Evolutionary conservation across 2,113 vertebrate species (phyloP), one percentile per base, ranked within the genome.

Genomic region (Sphyrna mokarran): DNA sequence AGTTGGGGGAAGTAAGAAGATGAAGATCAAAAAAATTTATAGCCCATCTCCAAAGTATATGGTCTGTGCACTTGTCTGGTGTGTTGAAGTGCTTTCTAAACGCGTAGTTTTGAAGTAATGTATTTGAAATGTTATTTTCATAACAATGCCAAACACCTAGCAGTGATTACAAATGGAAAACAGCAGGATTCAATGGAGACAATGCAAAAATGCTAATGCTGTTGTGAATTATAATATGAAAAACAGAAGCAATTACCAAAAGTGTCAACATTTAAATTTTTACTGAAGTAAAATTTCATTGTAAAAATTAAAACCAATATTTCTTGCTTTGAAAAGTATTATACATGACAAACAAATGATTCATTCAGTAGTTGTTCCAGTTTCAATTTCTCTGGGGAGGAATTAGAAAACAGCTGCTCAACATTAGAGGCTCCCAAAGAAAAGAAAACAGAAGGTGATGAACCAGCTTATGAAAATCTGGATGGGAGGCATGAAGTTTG

Each of bases 361-460:
- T 94, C 40, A 48, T 69, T 90, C 54, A 40, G 66, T 95, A 48
- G 54, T 95, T 70, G 68, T 72, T 72, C 40, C 11, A 43, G 94
- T 95, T 48, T 72, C 40, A 16, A 54, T 70, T 37, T 95, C 69
- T 95, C 94, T 76, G 8, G 68, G 69, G 94, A 54, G 26, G 37
- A 33, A 72, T 95, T 95, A 95, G 9, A 95, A 76, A 95, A 70
- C 43, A 95, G 94, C 43, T 95, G 94, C 40, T 72, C 26, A 95
- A 95, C 69, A 76, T 72, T 95, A 95, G 40, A 22, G 37, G 9
- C 43, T 33, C 68, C 69, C 11, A 95, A 72, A 72, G 26, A 48
- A 63, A 63, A 72, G 40, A 72, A 95, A 54, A 54, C 16, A 72
- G 20, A 33, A 61, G 94, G 40, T 33, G 18, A 40, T 70, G 68